Evolutionary conservation across 2,113 vertebrate genomes (phyloP).

Genomic region (Ailurus styani): DNA sequence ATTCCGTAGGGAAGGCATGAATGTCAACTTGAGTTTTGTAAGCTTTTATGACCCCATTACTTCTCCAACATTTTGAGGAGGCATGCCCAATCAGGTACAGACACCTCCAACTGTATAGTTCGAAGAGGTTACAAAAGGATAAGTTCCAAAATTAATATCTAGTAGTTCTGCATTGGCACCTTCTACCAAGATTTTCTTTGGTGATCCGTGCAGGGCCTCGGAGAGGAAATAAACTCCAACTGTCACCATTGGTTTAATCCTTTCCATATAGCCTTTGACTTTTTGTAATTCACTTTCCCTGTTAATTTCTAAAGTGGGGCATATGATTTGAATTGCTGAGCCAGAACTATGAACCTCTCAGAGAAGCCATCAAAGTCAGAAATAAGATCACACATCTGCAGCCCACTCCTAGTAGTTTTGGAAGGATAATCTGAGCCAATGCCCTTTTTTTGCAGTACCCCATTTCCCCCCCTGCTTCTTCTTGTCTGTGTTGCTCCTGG

Average conservation of each 20-base stretch:
- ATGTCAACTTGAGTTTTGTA: constrained; percentile 97
- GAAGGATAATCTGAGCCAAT: constrained; percentile 97
- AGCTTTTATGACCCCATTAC: constrained; percentile 95
- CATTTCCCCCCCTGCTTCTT: constrained; percentile 97
- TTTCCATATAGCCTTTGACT: constrained; percentile 94
- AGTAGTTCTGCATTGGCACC: constrained; percentile 95
- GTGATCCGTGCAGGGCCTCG: constrained; percentile 92
- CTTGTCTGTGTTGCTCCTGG: constrained; percentile 96
- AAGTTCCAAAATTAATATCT: constrained; percentile 98
- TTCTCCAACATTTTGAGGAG: constrained; percentile 92
- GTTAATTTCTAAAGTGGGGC: constrained; percentile 93
- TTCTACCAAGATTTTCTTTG: constrained; percentile 97
- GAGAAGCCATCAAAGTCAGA: constrained; percentile 95
- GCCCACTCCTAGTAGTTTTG: constrained; percentile 94
- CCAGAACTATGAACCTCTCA: constrained; percentile 94
- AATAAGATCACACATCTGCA: constrained; percentile 96
- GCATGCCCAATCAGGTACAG: constrained; percentile 95
- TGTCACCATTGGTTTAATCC: constrained; percentile 94
- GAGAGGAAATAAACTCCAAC: constrained; percentile 97
- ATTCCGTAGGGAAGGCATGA: constrained; percentile 95
- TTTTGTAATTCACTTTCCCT: constrained; percentile 92
- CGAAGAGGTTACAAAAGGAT: constrained; percentile 97
- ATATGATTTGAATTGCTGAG: constrained; percentile 95
- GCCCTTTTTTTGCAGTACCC: constrained; percentile 97
- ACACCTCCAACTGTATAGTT: constrained; percentile 98